Evolutionary conservation across 2,113 vertebrate genomes (phyloP).

Genomic region (Aphyosemion australe): DNA sequence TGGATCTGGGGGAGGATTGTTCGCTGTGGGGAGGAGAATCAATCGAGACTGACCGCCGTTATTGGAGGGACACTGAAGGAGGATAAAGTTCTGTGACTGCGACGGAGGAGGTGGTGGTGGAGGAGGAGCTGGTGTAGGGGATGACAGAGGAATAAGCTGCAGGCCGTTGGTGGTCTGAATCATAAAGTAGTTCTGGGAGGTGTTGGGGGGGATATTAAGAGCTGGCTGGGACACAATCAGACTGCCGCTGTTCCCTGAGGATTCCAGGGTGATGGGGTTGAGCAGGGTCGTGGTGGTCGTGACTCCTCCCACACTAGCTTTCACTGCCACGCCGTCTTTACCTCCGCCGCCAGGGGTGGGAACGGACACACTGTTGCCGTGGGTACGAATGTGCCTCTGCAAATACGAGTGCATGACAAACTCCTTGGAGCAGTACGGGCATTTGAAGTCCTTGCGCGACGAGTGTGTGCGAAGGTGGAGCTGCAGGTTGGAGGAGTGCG

Average conservation of each 20-base stretch:
- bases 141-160: conserved; percentile 87
- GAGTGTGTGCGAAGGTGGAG: conserved; percentile 90
- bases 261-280: conserved; percentile 78
- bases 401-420: conserved; percentile 93
- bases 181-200: conserved; percentile 85
- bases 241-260: conserved; percentile 81
- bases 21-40: conserved; percentile 76
- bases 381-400: conserved; percentile 86
- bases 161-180: conserved; percentile 87
- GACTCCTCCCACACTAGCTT: conserved; percentile 64
- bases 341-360: conserved; percentile 41
- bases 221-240: conserved; percentile 80
- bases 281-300: conserved; percentile 69
- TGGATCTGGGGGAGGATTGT: conserved; percentile 61
- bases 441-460: conserved; percentile 85
- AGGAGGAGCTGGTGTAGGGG: conserved; percentile 68
- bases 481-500: conserved; percentile 89
- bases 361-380: conserved; percentile 49
- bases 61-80: conserved; percentile 80
- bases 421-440: conserved; percentile 85
- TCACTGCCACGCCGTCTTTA: conserved; percentile 68
- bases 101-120: conserved; percentile 65
- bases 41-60: conserved; percentile 75
- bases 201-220: conserved; percentile 81
- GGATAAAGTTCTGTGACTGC: conserved; percentile 77